These are phyloP conservation scores for Ephialtes manifestator DNA, from an alignment of 2,888 invertebrate genomes.

Conservation along the genomic window DNA sequence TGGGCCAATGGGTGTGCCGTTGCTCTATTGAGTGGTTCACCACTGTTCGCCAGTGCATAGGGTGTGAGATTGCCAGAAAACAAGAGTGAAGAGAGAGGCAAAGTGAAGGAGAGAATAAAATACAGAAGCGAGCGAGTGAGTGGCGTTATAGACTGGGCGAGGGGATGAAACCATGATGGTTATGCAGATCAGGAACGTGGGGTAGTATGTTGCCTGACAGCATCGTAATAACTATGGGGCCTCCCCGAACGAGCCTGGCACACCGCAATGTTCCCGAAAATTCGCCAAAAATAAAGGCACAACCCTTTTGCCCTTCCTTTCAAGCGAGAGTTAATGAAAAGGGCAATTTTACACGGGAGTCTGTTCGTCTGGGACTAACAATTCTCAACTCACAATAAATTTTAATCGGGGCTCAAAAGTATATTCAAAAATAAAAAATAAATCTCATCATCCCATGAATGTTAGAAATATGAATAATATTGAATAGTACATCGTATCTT, in stretches of 20 bases:
- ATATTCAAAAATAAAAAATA: conserved; percentile 4
- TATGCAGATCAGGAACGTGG: conserved; percentile 81
- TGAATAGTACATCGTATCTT: too few relatives aligned
- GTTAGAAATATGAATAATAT: too few relatives aligned
- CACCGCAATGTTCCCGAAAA: conserved; percentile 71
- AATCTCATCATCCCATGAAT: background rate
- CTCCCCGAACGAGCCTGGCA: conserved; percentile 59
- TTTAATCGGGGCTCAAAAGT: conserved; percentile 20
- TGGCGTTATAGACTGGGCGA: conserved; percentile 56
- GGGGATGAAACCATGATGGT: conserved; percentile 78
- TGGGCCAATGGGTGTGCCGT: conserved; percentile 76
- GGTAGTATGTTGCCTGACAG: conserved; percentile 78
- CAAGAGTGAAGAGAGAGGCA: conserved; percentile 47
- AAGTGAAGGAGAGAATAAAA: conserved; percentile 67
- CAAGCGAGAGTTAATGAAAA: conserved; percentile 55
- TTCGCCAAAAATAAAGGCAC: conserved; percentile 77
- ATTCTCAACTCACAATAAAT: conserved; percentile 54
- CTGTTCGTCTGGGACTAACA: conserved; percentile 53
- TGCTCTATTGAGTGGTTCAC: conserved; percentile 78
- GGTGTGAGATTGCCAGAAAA: conserved; percentile 55
- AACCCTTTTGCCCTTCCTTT: conserved; percentile 74
- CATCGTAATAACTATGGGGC: conserved; percentile 76
- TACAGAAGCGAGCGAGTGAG: conserved; percentile 69
- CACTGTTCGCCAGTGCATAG: conserved; percentile 58
- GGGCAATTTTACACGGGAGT: conserved; percentile 66